Percentiles rank a stretch among this genome's conserved stretches.
Conservation (phyloP, 2,888 invertebrate species). For the Hartigia nigra region DNA sequence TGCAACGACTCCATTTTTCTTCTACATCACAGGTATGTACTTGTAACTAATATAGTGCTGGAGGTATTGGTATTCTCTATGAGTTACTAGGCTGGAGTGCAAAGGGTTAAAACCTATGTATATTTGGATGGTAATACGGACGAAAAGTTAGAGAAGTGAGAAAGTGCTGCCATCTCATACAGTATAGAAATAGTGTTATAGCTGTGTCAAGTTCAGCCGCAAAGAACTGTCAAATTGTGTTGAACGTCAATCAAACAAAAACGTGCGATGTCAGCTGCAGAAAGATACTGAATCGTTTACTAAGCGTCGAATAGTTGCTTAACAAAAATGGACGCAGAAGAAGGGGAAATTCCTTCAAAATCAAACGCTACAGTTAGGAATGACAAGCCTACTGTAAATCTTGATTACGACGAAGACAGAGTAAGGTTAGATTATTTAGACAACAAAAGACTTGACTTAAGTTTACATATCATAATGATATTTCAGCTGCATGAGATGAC, state of each 20-base stretch:
- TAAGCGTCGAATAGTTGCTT: background rate
- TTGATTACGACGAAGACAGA: constrained; percentile 59
- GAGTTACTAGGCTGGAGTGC: constrained; percentile 9
- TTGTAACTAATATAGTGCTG: constrained; percentile 7
- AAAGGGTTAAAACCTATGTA: too few species aligned
- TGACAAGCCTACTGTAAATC: constrained; percentile 9
- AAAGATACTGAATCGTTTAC: background rate
- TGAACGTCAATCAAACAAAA: background rate
- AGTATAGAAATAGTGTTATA: background rate
- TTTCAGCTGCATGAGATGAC: constrained; percentile 73
- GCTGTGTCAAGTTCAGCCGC: background rate
- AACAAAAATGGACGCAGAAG: constrained; percentile 35
- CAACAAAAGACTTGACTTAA: constrained; percentile 14
- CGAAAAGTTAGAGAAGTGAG: background rate
- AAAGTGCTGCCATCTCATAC: background rate
- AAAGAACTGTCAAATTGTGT: background rate
- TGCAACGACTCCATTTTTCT: constrained; percentile 1
- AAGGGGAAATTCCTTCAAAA: constrained; percentile 30
- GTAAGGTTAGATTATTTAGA: constrained; percentile 54
- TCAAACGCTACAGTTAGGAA: constrained; percentile 7
- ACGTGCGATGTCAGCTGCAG: background rate
- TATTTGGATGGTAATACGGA: background rate
- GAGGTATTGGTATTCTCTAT: constrained; percentile 6
- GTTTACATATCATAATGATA: constrained; percentile 9
- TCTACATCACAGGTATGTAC: constrained; percentile 11